Evolutionary conservation across 1,140 invertebrate genomes (phyloP).

Genomic region (Hesperophylax magnus): DNA sequence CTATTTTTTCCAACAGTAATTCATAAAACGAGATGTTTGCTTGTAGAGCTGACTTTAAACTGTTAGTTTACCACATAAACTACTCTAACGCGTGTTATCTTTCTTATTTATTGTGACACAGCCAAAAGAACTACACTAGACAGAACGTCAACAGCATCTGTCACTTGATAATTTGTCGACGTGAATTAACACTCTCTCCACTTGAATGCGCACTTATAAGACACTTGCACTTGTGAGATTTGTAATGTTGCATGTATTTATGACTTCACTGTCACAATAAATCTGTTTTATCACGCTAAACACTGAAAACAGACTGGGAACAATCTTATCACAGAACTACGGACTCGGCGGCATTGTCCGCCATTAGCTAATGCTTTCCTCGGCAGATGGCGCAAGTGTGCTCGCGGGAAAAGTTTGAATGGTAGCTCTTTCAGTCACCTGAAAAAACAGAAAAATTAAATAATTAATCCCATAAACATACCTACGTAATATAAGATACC

Average conservation of each 20-base stretch:
- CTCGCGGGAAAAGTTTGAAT: too few species aligned
- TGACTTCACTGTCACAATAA: background rate
- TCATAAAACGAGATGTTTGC: background rate
- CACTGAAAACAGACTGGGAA: conserved; percentile 1
- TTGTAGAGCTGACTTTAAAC: conserved; percentile 3
- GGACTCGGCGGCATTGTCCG: background rate
- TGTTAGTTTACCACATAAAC: background rate
- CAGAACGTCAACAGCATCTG: conserved; percentile 13
- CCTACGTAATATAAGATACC: too few species aligned
- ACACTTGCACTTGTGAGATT: conserved; percentile 19
- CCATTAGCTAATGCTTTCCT: background rate
- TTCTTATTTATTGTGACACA: background rate
- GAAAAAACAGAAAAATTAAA: too few species aligned
- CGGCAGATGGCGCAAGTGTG: conserved; percentile 33
- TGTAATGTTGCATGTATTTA: background rate
- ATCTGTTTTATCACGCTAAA: conserved; percentile 6
- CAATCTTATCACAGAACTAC: background rate
- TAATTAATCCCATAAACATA: too few species aligned
- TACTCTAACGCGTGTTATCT: background rate
- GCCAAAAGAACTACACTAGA: background rate
- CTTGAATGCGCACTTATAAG: conserved; percentile 9
- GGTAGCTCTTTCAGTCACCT: too few species aligned
- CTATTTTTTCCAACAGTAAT: too few species aligned
- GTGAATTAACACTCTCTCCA: conserved; percentile 2
- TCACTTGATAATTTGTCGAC: conserved; percentile 1